Conservation (phyloP, 2,113 vertebrate species). For the Apodemus sylvaticus region DNA sequence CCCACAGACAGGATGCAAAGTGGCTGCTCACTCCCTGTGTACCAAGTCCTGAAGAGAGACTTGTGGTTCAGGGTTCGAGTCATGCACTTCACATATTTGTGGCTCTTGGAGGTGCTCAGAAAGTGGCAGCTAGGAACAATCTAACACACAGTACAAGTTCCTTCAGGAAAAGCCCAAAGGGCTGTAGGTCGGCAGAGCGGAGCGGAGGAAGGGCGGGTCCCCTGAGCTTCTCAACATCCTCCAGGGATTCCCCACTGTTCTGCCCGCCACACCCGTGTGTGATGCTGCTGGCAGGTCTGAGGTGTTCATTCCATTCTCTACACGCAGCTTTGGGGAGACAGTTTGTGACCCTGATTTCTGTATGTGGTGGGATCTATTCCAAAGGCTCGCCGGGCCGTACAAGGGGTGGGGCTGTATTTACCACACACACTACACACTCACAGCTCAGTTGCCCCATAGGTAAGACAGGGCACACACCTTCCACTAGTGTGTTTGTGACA, state of each 20-base stretch:
- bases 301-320: background rate
- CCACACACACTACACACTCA: background rate
- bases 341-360: background rate
- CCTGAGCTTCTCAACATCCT: background rate
- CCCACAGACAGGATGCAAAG: background rate
- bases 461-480: slow-evolving; percentile 88
- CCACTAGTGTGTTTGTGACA: slow-evolving; percentile 95
- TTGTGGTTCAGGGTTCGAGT: background rate
- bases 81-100: slow-evolving; percentile 35
- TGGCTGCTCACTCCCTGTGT: background rate
- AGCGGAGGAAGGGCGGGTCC: background rate
- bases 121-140: slow-evolving; percentile 40
- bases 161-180: slow-evolving; percentile 39
- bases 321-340: background rate
- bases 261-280: background rate
- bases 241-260: background rate
- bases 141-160: background rate
- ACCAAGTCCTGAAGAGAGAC: background rate
- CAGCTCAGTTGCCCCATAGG: background rate
- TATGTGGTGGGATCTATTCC: background rate
- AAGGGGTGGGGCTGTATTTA: background rate
- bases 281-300: background rate
- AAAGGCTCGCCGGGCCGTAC: slow-evolving; percentile 16
- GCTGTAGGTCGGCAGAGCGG: background rate
- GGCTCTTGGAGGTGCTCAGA: slow-evolving; percentile 44